Base-by-base conservation (phyloP, 2,888 invertebrate species). In the Byasa hedistus region DNA sequence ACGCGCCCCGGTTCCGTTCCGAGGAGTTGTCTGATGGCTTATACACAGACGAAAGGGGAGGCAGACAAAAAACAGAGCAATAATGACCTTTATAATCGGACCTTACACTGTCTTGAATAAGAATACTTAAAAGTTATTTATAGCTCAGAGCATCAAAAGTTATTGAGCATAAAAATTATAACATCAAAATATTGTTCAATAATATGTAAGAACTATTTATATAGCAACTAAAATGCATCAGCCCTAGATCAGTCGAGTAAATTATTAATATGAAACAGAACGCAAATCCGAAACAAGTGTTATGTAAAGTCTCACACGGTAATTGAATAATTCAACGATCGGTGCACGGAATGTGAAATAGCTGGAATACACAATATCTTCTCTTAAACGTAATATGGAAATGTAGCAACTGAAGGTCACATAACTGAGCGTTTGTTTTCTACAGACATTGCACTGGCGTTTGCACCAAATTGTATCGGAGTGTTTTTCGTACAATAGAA, bases 251-350 rank as follows among this genome's bases (percentile, higher is more conserved):
- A 56, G 24, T 52, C 39, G 32, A 10, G 15, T 57, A 57, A 54
- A 54, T 61, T 58, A 54, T 57, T 57, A 66, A 66, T 61, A 54
- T n/a, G 66, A 66, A 66, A 61, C 61, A 57, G 65, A 61, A 57
- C 56, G 70, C 68, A 70, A 70, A 70, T 70, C 64, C 66, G 69
- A 72, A 73, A 71, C 74, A 75, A 74, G 71, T 78, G 72, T 75
- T 79, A 79, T 79, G 75, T 79, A 75, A 80, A 77, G 69, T 71
- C n/a, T n/a, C 69, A 71, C 68, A 72, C 69, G 71, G 68, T 64
- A 62, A 71, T 79, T 83, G 79, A 83, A 85, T 85, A 71, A 86
- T 83, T 82, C 79, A 85, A 74, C 64, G 68, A 69, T 59, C 71
- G 72, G 73, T 70, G 73, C 73, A 72, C 69, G 72, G 76, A 79